These are phyloP conservation scores for Gymnoscopelus microlampas DNA, from an alignment of 2,797 vertebrate species.

Conservation along the genomic window DNA sequence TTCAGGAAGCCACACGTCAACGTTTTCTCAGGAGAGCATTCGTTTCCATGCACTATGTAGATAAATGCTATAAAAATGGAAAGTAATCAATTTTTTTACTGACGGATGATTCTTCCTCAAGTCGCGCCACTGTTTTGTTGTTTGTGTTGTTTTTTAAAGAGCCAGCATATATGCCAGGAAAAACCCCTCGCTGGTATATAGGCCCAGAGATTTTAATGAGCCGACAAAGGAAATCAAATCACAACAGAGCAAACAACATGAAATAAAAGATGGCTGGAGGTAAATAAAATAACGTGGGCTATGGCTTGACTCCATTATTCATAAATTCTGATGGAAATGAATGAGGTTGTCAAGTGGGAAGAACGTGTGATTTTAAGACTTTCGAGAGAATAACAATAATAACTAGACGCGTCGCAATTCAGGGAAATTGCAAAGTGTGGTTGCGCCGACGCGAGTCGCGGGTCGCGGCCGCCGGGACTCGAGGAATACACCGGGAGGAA, in stretches of 20 bases:
- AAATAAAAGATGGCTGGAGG: constrained; percentile 34
- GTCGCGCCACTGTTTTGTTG: constrained; percentile 3
- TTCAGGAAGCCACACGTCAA: background rate
- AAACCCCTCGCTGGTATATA: constrained; percentile 35
- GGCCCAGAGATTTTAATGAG: constrained; percentile 48
- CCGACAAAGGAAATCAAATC: constrained; percentile 42
- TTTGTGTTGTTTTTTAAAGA: constrained; percentile 20
- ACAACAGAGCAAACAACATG: constrained; percentile 27
- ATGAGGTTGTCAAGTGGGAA: constrained; percentile 48
- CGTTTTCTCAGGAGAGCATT: constrained; percentile 3
- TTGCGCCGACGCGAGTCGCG: too few relatives aligned
- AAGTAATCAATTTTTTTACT: constrained; percentile 24
- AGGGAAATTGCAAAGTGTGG: too few relatives aligned
- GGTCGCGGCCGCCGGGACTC: too few relatives aligned
- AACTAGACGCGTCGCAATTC: too few relatives aligned
- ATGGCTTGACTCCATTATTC: constrained; percentile 26
- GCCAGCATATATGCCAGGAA: constrained; percentile 26
- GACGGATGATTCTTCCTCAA: constrained; percentile 13
- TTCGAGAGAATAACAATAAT: background rate
- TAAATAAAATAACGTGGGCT: constrained; percentile 28
- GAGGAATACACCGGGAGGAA: too few relatives aligned
- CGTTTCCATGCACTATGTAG: background rate
- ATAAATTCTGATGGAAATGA: constrained; percentile 35
- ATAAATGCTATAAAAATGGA: constrained; percentile 1
- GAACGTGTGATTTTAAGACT: constrained; percentile 38